Evolutionary conservation across 2,113 vertebrate genomes (phyloP).

Genomic region (Nothobranchius kuhntae): DNA sequence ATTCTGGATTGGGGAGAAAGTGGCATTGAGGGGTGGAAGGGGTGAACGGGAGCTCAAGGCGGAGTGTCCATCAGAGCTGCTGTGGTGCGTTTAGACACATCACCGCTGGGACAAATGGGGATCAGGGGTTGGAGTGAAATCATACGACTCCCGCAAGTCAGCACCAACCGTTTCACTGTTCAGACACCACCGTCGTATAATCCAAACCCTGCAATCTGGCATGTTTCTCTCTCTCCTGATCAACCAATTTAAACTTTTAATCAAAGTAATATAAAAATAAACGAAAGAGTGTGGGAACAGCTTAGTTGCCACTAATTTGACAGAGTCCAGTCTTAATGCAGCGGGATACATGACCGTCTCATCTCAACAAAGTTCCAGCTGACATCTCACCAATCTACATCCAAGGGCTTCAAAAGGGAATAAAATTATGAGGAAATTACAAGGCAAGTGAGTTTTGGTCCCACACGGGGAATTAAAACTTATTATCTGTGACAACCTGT

Average conservation of each 20-base stretch:
- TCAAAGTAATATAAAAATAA: not conserved
- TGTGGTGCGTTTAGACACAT: constrained; percentile 69
- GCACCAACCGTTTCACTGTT: constrained; percentile 23
- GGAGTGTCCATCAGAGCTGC: constrained; percentile 68
- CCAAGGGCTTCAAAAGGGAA: constrained; percentile 76
- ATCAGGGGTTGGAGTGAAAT: constrained; percentile 59
- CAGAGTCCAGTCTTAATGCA: constrained; percentile 49
- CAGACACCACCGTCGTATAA: constrained; percentile 8
- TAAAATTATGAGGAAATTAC: constrained; percentile 81
- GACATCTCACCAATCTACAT: constrained; percentile 78
- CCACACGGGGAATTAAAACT: constrained; percentile 81
- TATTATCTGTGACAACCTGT: constrained; percentile 85
- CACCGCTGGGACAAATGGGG: constrained; percentile 72
- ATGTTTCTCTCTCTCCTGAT: not conserved
- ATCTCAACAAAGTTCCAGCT: constrained; percentile 59
- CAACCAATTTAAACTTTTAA: not conserved
- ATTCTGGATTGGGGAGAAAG: constrained; percentile 62
- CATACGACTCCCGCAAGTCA: constrained; percentile 48
- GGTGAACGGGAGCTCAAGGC: constrained; percentile 65
- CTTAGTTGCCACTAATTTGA: constrained; percentile 53
- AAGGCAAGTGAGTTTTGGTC: constrained; percentile 77
- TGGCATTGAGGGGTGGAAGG: constrained; percentile 62
- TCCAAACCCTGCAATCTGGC: not conserved
- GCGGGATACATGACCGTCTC: constrained; percentile 59
- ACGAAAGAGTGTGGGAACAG: constrained; percentile 34